Percentiles rank a stretch among this genome's conserved stretches.
These are phyloP conservation scores for Eulimnadia texana DNA, from an alignment of 1,140 invertebrate species.

Conservation along the genomic window DNA sequence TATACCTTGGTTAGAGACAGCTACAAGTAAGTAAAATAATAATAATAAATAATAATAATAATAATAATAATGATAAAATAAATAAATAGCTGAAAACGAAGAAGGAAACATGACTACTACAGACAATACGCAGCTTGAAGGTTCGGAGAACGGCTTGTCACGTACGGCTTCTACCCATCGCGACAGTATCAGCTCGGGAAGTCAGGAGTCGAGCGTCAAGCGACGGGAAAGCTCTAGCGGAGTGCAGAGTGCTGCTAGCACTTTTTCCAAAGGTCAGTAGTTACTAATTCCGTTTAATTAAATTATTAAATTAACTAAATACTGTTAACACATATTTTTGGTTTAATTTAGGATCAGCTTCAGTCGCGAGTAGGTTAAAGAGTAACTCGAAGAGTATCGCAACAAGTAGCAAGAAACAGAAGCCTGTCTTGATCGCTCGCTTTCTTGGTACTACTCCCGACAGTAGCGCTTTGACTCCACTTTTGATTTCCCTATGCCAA, in stretches of 20 bases:
- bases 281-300: background rate
- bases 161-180: background rate
- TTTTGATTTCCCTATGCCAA: constrained; percentile 87
- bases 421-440: constrained; percentile 73
- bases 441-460: constrained; percentile 95
- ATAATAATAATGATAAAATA: too few species aligned
- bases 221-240: constrained; percentile 8
- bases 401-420: constrained; percentile 25
- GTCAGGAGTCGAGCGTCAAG: background rate
- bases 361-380: background rate
- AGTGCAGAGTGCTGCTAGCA: background rate
- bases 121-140: background rate
- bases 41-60: too few species aligned
- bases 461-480: constrained; percentile 82
- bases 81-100: background rate
- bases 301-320: background rate
- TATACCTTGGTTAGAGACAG: constrained; percentile 45
- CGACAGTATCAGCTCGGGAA: background rate
- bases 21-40: background rate
- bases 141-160: background rate
- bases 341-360: background rate
- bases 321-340: background rate
- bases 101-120: background rate
- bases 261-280: background rate
- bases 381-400: background rate